Base-by-base conservation (phyloP, 2,797 vertebrate species). In the Scolopax rusticola region DNA sequence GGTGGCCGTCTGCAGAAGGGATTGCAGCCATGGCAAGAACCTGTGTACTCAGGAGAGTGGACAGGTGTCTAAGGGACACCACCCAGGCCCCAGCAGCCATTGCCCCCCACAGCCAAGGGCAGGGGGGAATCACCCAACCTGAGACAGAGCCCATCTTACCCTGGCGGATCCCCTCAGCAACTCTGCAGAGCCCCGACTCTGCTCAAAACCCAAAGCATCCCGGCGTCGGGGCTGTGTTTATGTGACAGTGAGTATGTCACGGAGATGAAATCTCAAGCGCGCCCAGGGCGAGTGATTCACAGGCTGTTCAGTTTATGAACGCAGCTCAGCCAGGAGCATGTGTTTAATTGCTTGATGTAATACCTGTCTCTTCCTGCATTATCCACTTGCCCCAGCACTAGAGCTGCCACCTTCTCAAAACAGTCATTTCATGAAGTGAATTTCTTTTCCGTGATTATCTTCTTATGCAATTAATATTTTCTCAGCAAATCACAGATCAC, bases 301-400 rank as follows among this genome's bases (percentile, higher is more conserved):
- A 54, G 90, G 79, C 87, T 90, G 90, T 89, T 94, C 92, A 27
- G 81, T 40, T 90, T 32, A 61, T 91, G 77, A 81, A 36, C 28
- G 67, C 79, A 57, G 82, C 90, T 95, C 92, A 69, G 67, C 84
- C 79, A 68, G 89, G 76, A 92, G 74, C 5, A 3, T 74, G 74
- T 69, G 63, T 59, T 95, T 93, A 90, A 97, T 93, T 94, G 91
- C 88, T 96, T 80, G 74, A 32, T 92, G 68, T 68, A 94, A 93
- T 81, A 96, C 60, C 68, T 36, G 0, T 43, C 1, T 23, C 61
- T 85, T 69, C 86, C 94, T 65, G 74, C 73, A 81, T 94, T 95
- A 92, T 85, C 92, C 86, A 84, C 91, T 95, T 92, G 93, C 83
- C 85, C 93, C 83, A 59, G 95, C 86, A 81, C 79, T 85, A 61